Base-by-base conservation (phyloP, 2,888 invertebrate species). In the Idaea biselata region DNA sequence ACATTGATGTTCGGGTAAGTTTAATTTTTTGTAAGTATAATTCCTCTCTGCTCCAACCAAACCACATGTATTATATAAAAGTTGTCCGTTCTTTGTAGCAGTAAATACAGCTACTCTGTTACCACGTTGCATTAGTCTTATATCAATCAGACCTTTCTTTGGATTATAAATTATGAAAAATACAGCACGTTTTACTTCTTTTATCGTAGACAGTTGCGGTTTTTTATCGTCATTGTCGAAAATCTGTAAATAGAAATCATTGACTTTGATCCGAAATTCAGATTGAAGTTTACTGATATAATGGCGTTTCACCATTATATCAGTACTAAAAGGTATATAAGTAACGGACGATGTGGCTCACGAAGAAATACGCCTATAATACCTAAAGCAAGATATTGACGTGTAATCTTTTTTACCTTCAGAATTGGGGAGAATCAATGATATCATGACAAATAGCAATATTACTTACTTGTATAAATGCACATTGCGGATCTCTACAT, bases 131-230 rank as follows among this genome's bases (percentile, higher is more conserved):
- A 97, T 94, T 4, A 97, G 94, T 95, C 99, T 98, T 64, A 99
- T 97, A 87, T 99, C 99, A 61, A 99, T 93, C 6, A 98, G 94
- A 16, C 98, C 98, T 82, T 98, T 95, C 72, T 97, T 96, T 0
- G 99, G 97, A 6, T 98, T 97, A 86, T 98, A 99, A 69, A 99
- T 97, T 1, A 97, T 95, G 62, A 99, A 92, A 85, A 99, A 99
- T 59, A 97, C 90, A 0, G 95, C 96, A 63, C 95, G 93, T 74
- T 94, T 93, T 54, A 94, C 88, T 64, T 91, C 88, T 78, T 91
- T 91, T 5, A 90, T 80, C 6, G 86, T 78, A 1, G 88, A 84
- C 14, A 90, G 77, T 60, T 88, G 89, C 0, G 88, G 90, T 69
- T 87, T 89, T 73, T 88, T 92, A 55, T 81, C 84, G 60, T 88